Base-by-base conservation (phyloP, 2,113 vertebrate genomes). In the Amblyornis subalaris region DNA sequence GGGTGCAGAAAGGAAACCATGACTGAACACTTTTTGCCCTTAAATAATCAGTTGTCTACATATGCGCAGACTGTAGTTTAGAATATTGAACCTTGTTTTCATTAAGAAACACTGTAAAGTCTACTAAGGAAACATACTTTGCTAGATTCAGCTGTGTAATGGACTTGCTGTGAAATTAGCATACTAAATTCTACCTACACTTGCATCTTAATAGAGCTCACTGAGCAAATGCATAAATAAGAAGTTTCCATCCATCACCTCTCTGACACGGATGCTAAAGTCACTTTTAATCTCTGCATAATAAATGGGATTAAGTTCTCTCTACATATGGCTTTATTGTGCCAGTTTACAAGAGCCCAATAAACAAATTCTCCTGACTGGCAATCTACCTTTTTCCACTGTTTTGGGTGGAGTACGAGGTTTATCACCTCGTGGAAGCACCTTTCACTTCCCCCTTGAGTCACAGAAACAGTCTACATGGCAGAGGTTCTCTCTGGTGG, bases 271-370 rank as follows among this genome's bases (percentile, higher is more conserved):
- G 80, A 74, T 78, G 58, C 61, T 91, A 57, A 94, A 97, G 89
- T 86, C 85, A 89, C 88, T 94, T 95, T 89, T 95, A 94, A 96
- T 84, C 90, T 89, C 80, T 67, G 88, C 75, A 93, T 92, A 95
- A 95, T 72, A 91, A 89, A 95, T 64, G 36, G 67, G 85, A 95
- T 94, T 96, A 96, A 92, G 66, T 72, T 84, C 79, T 92, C 77
- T 57, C 50, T 81, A 77, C 53, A 31, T 38, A 51, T 29, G 87
- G 65, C 65, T 93, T 89, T 80, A 70, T 64, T 4, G 3, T 73
- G 67, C 12, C 80, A 81, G 45, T 88, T 94, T 88, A 84, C 47
- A 72, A 66, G 28, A 94, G 33, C 18, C 40, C 70, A 82, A 64
- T 4, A 71, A 54, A 69, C 45, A 95, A 90, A 72, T 62, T 78